phyloP scores from a whole-genome alignment of 1,140 invertebrate genomes.

The Brachionus manjavacas region DNA sequence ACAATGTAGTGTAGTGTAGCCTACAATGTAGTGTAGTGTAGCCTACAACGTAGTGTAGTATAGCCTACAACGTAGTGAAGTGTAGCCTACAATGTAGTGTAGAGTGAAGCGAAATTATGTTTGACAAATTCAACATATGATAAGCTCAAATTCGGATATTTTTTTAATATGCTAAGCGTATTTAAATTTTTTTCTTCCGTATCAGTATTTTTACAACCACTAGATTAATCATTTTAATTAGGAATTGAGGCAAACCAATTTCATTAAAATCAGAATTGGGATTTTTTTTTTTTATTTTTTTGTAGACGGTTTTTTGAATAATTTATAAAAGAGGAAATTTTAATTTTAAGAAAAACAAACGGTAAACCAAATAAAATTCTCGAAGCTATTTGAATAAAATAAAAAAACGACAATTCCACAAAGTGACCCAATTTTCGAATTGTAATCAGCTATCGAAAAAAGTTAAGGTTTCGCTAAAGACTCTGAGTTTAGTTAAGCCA shows the following conservation, averaged over 20 bases:
- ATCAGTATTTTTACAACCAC: too few relatives aligned
- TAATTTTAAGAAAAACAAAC: neutral
- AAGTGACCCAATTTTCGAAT: slow-evolving; percentile 9
- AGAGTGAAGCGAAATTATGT: too few relatives aligned
- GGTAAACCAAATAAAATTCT: neutral
- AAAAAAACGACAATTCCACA: neutral
- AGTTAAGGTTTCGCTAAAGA: neutral
- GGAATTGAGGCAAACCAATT: neutral
- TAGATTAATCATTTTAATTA: neutral
- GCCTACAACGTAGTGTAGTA: too few relatives aligned
- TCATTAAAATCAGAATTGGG: neutral
- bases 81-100: too few relatives aligned
- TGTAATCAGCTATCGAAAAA: neutral
- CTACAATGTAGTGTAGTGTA: too few relatives aligned
- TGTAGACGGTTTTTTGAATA: neutral
- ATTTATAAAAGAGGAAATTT: neutral
- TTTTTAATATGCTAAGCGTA: too few relatives aligned
- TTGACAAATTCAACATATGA: too few relatives aligned
- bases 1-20: too few relatives aligned
- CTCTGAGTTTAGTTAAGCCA: neutral
- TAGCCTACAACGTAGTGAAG: too few relatives aligned
- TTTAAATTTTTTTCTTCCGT: too few relatives aligned
- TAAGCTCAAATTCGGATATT: too few relatives aligned
- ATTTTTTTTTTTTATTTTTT: neutral
- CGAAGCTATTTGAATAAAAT: neutral